A percentile compares a stretch with the other conserved stretches of the same genome.
These are phyloP conservation scores for Drosophila meridiana DNA, from an alignment of 2,888 invertebrate genomes.

Conservation along the genomic window DNA sequence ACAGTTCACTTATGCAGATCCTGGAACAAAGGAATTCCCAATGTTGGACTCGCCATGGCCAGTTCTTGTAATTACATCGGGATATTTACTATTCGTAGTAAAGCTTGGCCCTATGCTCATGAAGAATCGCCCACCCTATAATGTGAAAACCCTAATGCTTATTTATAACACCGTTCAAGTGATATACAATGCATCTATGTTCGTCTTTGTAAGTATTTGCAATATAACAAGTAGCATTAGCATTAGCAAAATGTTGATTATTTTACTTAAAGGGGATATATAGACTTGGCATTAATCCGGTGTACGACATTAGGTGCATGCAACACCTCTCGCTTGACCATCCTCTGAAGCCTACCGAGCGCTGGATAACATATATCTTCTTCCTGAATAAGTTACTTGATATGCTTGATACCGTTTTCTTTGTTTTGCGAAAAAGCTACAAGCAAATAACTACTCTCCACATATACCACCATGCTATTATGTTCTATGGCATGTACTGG, in stretches of 20 bases:
- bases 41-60: conserved; percentile 90
- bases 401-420: conserved; percentile 92
- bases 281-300: neutral
- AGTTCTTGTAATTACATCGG: conserved; percentile 87
- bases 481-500: conserved; percentile 90
- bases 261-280: neutral
- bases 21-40: conserved; percentile 82
- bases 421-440: conserved; percentile 94
- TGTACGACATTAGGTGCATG: conserved; percentile 37
- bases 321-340: conserved; percentile 1
- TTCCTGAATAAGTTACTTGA: conserved; percentile 88
- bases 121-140: conserved; percentile 89
- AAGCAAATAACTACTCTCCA: conserved; percentile 94
- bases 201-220: conserved; percentile 58
- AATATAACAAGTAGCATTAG: neutral
- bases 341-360: conserved; percentile 25
- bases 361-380: conserved; percentile 48
- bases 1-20: conserved; percentile 3
- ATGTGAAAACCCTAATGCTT: conserved; percentile 90
- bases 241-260: no score
- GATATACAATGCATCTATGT: conserved; percentile 89
- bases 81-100: conserved; percentile 90
- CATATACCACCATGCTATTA: conserved; percentile 93
- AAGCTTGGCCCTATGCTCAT: conserved; percentile 91
- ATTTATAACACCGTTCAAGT: conserved; percentile 95